phyloP scores from a whole-genome alignment of 2,888 invertebrate species.

The Drosophila anomalipes region DNA sequence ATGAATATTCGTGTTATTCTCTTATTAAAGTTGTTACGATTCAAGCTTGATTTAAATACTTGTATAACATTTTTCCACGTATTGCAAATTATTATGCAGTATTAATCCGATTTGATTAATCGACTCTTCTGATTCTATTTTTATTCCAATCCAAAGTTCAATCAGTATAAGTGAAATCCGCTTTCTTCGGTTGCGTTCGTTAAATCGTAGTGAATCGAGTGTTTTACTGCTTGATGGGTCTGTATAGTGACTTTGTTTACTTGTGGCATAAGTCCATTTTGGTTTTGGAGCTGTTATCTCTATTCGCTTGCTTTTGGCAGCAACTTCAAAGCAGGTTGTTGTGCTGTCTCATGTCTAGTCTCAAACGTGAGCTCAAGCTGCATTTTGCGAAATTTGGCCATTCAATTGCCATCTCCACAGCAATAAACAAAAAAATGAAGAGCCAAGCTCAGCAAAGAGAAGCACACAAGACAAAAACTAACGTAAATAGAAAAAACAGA shows the following conservation, averaged over 20 bases:
- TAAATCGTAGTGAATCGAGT: not conserved
- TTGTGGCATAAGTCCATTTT: not conserved
- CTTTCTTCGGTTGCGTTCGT: not conserved
- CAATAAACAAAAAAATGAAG: constrained; percentile 31
- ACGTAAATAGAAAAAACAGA: constrained; percentile 10
- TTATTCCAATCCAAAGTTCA: not conserved
- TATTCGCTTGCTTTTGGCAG: constrained; percentile 26
- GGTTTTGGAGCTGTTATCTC: constrained; percentile 34
- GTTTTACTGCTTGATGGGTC: not conserved
- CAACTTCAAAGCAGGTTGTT: constrained; percentile 53
- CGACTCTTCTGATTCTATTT: not conserved
- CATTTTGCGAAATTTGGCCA: constrained; percentile 76
- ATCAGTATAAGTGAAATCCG: not conserved
- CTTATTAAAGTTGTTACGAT: not conserved
- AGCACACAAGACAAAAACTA: constrained; percentile 53
- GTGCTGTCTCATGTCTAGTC: constrained; percentile 56
- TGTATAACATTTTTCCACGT: not conserved
- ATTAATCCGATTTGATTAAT: not conserved
- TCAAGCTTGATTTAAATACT: not conserved
- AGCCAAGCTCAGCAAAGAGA: constrained; percentile 20
- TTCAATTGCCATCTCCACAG: constrained; percentile 74
- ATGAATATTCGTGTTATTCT: constrained; percentile 1
- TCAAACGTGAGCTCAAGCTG: constrained; percentile 72
- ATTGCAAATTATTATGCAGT: not conserved
- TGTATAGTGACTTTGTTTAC: not conserved